Conservation (phyloP, 2,113 vertebrate genomes). For the Cyanistes caeruleus region DNA sequence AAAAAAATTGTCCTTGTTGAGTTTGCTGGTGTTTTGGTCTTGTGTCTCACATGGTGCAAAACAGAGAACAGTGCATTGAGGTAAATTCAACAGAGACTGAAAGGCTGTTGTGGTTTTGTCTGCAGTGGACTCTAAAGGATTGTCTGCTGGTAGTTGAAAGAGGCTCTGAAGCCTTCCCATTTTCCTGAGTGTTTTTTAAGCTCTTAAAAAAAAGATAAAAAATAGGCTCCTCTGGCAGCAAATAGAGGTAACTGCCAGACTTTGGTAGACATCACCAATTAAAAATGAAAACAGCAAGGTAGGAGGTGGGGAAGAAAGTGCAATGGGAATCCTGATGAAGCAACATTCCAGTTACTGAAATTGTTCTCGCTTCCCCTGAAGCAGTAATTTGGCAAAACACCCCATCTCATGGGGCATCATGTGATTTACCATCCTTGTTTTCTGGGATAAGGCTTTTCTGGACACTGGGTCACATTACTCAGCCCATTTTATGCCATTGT, state of each 20-base stretch:
- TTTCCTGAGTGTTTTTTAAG: neutral
- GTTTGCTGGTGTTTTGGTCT: neutral
- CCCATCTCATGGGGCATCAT: neutral
- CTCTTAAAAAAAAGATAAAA: neutral
- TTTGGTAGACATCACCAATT: neutral
- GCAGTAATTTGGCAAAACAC: neutral
- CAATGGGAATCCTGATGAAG: neutral
- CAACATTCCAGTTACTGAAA: neutral
- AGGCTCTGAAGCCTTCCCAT: neutral
- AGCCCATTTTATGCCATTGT: neutral
- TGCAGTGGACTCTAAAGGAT: neutral
- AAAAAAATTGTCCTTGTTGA: neutral
- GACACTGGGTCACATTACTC: neutral
- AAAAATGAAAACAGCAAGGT: neutral
- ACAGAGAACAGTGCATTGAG: neutral
- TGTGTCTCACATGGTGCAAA: neutral
- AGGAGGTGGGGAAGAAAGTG: neutral
- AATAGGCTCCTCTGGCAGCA: neutral
- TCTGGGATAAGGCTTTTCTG: neutral
- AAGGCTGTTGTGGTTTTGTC: neutral
- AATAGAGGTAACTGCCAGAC: neutral
- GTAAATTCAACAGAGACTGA: neutral
- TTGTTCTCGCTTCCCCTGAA: neutral
- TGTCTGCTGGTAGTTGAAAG: neutral
- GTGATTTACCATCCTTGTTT: slow-evolving; percentile 10